Evolutionary conservation across 2,888 invertebrate genomes (phyloP), one percentile per base, ranked within the genome.

Genomic region (Oscheius sp.): DNA sequence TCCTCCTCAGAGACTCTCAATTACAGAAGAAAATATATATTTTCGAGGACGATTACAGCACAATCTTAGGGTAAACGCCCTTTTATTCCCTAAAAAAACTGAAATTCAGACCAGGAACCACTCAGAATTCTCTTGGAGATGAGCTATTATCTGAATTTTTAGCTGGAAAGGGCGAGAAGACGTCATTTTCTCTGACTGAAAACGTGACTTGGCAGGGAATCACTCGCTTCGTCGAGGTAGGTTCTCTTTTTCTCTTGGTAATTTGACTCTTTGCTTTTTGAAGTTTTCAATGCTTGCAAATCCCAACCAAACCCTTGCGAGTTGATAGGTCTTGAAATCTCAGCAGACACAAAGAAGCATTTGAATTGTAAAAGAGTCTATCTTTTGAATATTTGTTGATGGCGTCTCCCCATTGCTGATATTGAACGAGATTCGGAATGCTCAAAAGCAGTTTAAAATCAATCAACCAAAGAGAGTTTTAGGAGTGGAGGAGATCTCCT

Each of bases 21-120:
- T 2, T 55, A 1, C 10, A 34, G 34, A 17, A 33, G 23, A 55
- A 55, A 34, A 23, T 17, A 3, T 55, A 34, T 12, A 1, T 17
- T 2, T 55, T 55, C 55, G 55, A 55, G 23, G 55, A 55, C 20
- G 55, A 55, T 25, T 55, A 55, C 37, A 55, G 55, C 34, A 33
- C 34, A 15, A 37, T 55, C 17, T 20, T 29, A 17, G 55, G 55
- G 55, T 55, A 55, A 31, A 15, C 8, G n/a, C 29, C 5, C 5
- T 42, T 10, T 6, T 6, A 17, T 15, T 42, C 6, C 6, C 6
- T 37, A 37, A 37, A n/a, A n/a, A n/a, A n/a, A n/a, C n/a, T n/a
- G n/a, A n/a, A n/a, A n/a, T n/a, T n/a, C n/a, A n/a, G n/a, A 8
- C 12, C 33, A 53, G n/a, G 3, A 20, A 2, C 4, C 3, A 48